These are phyloP conservation scores for Nanorana parkeri DNA, from an alignment of 2,113 vertebrate species.

Conservation along the genomic window DNA sequence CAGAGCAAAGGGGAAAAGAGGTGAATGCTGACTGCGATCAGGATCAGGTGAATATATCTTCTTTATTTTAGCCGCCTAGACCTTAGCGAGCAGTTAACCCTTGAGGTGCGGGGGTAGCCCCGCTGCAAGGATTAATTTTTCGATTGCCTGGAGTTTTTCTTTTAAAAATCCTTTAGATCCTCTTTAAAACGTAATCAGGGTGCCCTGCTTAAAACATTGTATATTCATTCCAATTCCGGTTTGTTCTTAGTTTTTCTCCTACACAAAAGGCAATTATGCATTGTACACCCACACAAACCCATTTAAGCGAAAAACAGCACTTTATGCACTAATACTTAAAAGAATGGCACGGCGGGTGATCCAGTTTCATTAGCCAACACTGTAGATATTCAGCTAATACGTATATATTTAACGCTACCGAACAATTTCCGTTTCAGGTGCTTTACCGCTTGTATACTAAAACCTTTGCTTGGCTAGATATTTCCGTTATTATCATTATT, in stretches of 20 bases:
- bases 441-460: background rate
- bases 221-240: conserved; percentile 38
- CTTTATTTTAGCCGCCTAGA: too few species aligned
- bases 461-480: background rate
- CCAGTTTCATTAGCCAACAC: conserved; percentile 3
- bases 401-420: background rate
- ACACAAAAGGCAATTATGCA: conserved; percentile 57
- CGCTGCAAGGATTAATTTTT: too few species aligned
- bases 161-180: too few species aligned
- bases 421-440: background rate
- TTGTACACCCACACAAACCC: conserved; percentile 46
- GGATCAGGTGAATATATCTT: too few species aligned
- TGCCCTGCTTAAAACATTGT: conserved; percentile 10
- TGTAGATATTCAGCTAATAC: conserved; percentile 3
- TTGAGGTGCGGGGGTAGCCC: too few species aligned
- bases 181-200: background rate
- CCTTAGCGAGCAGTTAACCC: too few species aligned
- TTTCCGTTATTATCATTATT: background rate
- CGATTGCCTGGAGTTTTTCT: too few species aligned
- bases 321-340: conserved; percentile 43
- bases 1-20: too few species aligned
- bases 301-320: conserved; percentile 40
- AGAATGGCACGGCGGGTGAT: conserved; percentile 39
- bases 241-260: conserved; percentile 53
- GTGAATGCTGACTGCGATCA: too few species aligned